Percentiles rank a stretch among this genome's conserved stretches.
Evolutionary conservation across 1,140 invertebrate genomes (phyloP).

Genomic region (Chironomus striatipennis): DNA sequence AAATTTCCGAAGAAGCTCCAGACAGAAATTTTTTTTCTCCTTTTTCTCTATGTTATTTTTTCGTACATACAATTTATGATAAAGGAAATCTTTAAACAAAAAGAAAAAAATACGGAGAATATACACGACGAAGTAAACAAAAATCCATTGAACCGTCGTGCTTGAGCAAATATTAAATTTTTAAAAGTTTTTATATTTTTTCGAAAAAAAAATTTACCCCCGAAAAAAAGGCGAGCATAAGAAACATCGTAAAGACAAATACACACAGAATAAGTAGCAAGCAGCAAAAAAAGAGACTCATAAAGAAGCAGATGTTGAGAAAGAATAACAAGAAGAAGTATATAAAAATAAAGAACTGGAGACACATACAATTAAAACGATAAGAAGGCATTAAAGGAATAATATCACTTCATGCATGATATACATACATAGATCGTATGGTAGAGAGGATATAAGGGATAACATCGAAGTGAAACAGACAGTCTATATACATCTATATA

Average conservation of each 20-base stretch:
- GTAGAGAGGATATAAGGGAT: not conserved
- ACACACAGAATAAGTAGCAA: slow-evolving; percentile 16
- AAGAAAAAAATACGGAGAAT: not conserved
- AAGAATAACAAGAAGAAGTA: not conserved
- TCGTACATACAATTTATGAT: not conserved
- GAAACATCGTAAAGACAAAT: not conserved
- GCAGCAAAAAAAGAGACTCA: not conserved
- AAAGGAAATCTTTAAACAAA: slow-evolving; percentile 9
- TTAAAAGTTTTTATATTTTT: slow-evolving; percentile 17
- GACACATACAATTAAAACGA: slow-evolving; percentile 22
- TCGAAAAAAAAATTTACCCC: not conserved
- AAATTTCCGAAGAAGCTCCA: not conserved
- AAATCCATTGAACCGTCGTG: slow-evolving; percentile 21
- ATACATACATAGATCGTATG: not conserved
- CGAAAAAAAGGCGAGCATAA: not conserved
- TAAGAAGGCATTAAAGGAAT: slow-evolving; percentile 11
- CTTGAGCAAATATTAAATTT: slow-evolving; percentile 20
- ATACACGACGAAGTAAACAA: slow-evolving; percentile 12
- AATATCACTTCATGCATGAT: not conserved
- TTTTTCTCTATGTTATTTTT: not conserved
- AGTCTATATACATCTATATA: not conserved
- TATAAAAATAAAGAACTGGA: not conserved
- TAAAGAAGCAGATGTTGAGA: slow-evolving; percentile 22
- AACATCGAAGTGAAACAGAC: not conserved
- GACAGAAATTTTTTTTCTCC: not conserved